A percentile compares a stretch with the other conserved stretches of the same genome.
phyloP scores from a whole-genome alignment of 1,140 invertebrate genomes.

The Eulimnadia texana region DNA sequence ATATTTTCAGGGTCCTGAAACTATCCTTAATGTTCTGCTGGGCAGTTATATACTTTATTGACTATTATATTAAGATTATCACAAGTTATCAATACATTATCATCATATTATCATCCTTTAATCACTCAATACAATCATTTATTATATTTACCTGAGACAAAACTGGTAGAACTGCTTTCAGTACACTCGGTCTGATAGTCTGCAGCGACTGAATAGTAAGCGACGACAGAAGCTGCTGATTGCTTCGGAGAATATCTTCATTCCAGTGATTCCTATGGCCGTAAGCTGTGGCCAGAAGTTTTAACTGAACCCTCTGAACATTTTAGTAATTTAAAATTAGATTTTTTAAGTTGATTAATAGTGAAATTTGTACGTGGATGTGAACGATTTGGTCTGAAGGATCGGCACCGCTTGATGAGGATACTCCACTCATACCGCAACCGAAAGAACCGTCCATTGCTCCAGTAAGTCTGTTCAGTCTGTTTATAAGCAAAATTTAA shows the following conservation, averaged over 20 bases:
- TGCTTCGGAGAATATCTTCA: background rate
- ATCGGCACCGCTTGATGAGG: background rate
- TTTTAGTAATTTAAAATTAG: too few species aligned
- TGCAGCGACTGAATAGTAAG: slow-evolving; percentile 5
- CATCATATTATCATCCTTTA: too few species aligned
- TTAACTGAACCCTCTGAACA: background rate
- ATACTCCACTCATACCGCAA: slow-evolving; percentile 4
- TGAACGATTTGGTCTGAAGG: slow-evolving; percentile 7
- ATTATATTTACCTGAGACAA: background rate
- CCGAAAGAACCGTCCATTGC: slow-evolving; percentile 2
- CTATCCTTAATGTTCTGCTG: too few species aligned
- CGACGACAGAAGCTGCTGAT: background rate
- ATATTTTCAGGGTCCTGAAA: too few species aligned
- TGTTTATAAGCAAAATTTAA: background rate
- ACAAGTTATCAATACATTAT: too few species aligned
- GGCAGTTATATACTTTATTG: too few species aligned
- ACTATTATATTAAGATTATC: too few species aligned
- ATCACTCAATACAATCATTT: too few species aligned
- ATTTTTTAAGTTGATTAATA: too few species aligned
- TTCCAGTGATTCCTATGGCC: slow-evolving; percentile 1
- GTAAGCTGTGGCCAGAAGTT: background rate
- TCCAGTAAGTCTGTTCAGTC: background rate
- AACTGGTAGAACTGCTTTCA: background rate
- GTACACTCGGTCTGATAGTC: background rate
- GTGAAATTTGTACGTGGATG: slow-evolving; percentile 4